These are phyloP conservation scores for Desoria tigrina DNA, from an alignment of 2,888 invertebrate species.

Conservation along the genomic window DNA sequence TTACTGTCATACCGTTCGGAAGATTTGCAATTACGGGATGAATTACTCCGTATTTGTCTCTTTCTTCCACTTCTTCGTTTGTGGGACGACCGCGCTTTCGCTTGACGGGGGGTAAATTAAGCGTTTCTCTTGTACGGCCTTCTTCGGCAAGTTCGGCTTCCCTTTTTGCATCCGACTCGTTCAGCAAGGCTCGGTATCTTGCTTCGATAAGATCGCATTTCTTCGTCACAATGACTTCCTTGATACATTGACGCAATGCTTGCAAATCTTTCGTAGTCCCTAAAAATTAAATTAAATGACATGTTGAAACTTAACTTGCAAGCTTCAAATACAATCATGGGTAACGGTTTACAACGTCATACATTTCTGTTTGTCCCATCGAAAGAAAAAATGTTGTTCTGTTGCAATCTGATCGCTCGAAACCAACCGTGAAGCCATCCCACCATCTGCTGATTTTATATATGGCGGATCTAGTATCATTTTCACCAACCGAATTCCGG, in stretches of 20 bases:
- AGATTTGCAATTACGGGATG: slow-evolving; percentile 22
- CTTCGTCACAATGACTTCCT: slow-evolving; percentile 28
- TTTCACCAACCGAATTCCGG: slow-evolving; percentile 43
- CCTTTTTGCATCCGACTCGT: slow-evolving; percentile 19
- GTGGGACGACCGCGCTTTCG: slow-evolving; percentile 33
- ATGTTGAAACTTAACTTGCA: no score
- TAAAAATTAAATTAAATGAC: slow-evolving; percentile 22
- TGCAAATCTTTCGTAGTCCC: slow-evolving; percentile 47
- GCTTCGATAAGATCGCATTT: slow-evolving; percentile 11
- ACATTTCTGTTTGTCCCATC: slow-evolving; percentile 50
- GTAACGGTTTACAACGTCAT: no score
- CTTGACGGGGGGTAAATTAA: slow-evolving; percentile 7
- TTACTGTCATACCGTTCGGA: slow-evolving; percentile 14
- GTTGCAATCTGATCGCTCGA: neutral
- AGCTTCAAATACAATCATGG: no score
- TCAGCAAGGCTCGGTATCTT: slow-evolving; percentile 30
- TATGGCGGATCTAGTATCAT: slow-evolving; percentile 39
- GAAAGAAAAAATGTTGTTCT: slow-evolving; percentile 25
- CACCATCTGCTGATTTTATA: slow-evolving; percentile 43
- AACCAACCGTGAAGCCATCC: slow-evolving; percentile 27
- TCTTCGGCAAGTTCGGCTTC: slow-evolving; percentile 17
- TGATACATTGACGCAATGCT: slow-evolving; percentile 35
- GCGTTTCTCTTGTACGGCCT: slow-evolving; percentile 8
- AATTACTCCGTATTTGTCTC: slow-evolving; percentile 25
- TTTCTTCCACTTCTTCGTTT: slow-evolving; percentile 30